Evolutionary conservation across 2,888 invertebrate genomes (phyloP).

Genomic region (Polia nebulosa): DNA sequence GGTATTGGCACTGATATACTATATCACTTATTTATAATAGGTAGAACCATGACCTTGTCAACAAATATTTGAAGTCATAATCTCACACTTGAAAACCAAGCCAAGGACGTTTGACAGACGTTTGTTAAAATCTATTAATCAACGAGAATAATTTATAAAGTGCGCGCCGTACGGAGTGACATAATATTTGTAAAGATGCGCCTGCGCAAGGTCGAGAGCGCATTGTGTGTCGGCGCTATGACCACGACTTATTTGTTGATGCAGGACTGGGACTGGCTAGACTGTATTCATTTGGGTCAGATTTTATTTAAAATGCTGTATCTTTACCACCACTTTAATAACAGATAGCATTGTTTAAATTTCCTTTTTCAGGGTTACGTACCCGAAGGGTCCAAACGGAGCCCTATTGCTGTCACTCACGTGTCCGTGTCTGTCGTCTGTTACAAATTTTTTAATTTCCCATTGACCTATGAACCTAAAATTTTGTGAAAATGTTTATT

Average conservation of each 20-base stretch:
- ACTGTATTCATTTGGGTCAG: not conserved
- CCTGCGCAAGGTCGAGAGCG: slow-evolving; percentile 66
- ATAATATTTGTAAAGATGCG: slow-evolving; percentile 73
- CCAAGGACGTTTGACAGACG: slow-evolving; percentile 39
- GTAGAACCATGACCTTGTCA: slow-evolving; percentile 15
- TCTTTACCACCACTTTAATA: too few relatives aligned
- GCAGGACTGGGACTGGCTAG: slow-evolving; percentile 12
- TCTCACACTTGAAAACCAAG: slow-evolving; percentile 48
- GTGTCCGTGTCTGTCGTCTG: too few relatives aligned
- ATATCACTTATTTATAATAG: too few relatives aligned
- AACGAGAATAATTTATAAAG: slow-evolving; percentile 56
- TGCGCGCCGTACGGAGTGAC: slow-evolving; percentile 52
- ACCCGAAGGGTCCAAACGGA: too few relatives aligned
- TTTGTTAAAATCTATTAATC: slow-evolving; percentile 60
- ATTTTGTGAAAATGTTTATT: too few relatives aligned
- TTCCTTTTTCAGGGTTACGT: too few relatives aligned
- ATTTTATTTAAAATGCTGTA: not conserved
- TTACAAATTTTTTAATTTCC: too few relatives aligned
- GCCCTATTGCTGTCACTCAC: too few relatives aligned
- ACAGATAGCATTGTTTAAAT: too few relatives aligned
- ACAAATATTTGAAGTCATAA: slow-evolving; percentile 10
- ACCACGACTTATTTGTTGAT: slow-evolving; percentile 12
- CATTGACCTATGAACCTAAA: too few relatives aligned
- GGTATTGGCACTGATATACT: too few relatives aligned
- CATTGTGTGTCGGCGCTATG: slow-evolving; percentile 47